These are phyloP conservation scores for Aix galericulata DNA, from an alignment of 2,113 vertebrate species.

Conservation along the genomic window DNA sequence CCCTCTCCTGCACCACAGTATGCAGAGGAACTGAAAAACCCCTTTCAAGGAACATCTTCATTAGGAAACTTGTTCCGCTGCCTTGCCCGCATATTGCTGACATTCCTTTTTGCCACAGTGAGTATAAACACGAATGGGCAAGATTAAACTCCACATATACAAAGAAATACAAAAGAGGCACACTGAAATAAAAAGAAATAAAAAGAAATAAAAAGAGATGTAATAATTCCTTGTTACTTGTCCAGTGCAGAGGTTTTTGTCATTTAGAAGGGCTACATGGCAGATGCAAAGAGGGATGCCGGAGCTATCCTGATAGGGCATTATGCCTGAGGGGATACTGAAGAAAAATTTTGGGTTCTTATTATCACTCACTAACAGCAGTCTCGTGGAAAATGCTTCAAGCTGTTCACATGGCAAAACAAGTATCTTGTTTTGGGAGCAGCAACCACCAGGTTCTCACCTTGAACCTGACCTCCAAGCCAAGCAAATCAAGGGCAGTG, in stretches of 20 bases:
- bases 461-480: not conserved
- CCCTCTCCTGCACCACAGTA: not conserved
- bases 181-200: not conserved
- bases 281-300: not conserved
- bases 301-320: not conserved
- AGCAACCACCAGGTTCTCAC: not conserved
- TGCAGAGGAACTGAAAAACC: accelerated
- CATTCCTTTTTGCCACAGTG: not conserved
- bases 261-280: not conserved
- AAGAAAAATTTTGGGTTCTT: not conserved
- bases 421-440: not conserved
- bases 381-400: not conserved
- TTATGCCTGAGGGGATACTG: not conserved
- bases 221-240: not conserved
- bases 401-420: not conserved
- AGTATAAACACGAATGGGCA: accelerated
- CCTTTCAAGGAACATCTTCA: not conserved
- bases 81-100: not conserved
- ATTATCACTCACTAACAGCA: not conserved
- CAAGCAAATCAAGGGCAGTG: not conserved
- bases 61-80: not conserved
- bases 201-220: not conserved
- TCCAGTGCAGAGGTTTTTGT: not conserved
- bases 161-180: not conserved
- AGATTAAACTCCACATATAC: not conserved